These are phyloP conservation scores for Hydrocynus forskahlii DNA, from an alignment of 2,797 vertebrate genomes.

Conservation along the genomic window DNA sequence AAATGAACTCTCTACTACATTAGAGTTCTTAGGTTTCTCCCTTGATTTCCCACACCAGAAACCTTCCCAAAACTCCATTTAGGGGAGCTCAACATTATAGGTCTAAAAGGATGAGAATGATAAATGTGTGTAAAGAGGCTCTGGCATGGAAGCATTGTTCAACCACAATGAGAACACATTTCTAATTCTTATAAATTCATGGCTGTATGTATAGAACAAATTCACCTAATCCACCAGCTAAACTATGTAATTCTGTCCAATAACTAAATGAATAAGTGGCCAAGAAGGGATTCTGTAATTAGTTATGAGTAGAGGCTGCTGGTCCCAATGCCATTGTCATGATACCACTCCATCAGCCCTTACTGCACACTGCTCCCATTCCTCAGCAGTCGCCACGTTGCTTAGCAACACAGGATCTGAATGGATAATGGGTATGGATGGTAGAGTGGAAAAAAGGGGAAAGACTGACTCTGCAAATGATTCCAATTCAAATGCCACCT, in stretches of 20 bases:
- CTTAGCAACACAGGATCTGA: conserved; percentile 82
- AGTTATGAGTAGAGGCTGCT: conserved; percentile 10
- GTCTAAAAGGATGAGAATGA: conserved; percentile 13
- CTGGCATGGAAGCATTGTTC: background rate
- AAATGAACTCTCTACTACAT: background rate
- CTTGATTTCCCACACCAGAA: background rate
- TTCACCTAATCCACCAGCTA: background rate
- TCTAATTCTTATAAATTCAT: conserved; percentile 4
- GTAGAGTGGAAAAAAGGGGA: conserved; percentile 46
- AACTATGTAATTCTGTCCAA: background rate
- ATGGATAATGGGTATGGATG: conserved; percentile 59
- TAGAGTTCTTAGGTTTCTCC: background rate
- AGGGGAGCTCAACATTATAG: background rate
- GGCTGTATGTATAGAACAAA: background rate
- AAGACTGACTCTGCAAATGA: conserved; percentile 36
- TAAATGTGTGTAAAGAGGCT: background rate
- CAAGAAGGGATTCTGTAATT: conserved; percentile 19
- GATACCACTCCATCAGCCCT: conserved; percentile 66
- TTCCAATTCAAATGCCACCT: conserved; percentile 39
- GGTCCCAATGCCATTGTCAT: conserved; percentile 41
- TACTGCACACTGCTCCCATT: conserved; percentile 58
- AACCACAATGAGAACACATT: background rate
- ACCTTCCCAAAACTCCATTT: background rate
- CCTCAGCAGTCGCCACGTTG: conserved; percentile 66
- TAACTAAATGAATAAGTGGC: conserved; percentile 5